Evolutionary conservation across 2,113 vertebrate species (phyloP), one percentile per base, ranked within the genome.

Genomic region (Nothocercus julius): DNA sequence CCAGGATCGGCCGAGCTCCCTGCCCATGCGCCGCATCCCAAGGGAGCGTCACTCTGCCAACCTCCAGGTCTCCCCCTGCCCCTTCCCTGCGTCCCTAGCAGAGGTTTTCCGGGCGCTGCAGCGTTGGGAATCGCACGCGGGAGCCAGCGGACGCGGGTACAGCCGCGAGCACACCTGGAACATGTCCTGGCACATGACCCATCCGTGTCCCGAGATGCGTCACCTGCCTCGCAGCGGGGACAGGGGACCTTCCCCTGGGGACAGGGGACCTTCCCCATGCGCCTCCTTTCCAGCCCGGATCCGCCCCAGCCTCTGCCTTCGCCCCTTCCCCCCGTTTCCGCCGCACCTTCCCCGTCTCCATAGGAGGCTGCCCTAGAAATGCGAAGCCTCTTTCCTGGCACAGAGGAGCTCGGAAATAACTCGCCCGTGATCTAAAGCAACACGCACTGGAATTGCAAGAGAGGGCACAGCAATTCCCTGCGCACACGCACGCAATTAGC

Each of bases 261-360:
- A 51, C 17, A 14, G 5, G 4, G 0, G 8, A 27, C 42, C 4
- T 34, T 13, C 15, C 32, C 45, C 38, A 0, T n/a, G 6, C 1
- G 4, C 49, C 25, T 7, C 42, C 63, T 49, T 45, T n/a, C 28
- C 76, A 7, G 38, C 80, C 49, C 67, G 16, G 27, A 11, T 0
- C 28, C 84, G 3, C 36, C 44, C 1, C n/a, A 8, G 5, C 12
- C 56, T 16, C 53, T 0, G 62, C 3, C 9, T 11, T 38, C 38
- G 9, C 58, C 53, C 34, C 11, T 72, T 72, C 47, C 47, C 68
- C 11, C 17, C 4, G 21, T 34, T 24, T 16, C 9, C 2, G 34
- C 73, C 10, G 63, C 73, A 6, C 32, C 56, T 66, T 32, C 45
- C 27, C 4, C 13, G 1, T 4, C 28, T 11, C 72, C 3, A 28